Conservation (phyloP, 2,113 vertebrate species). For the Lichenostomus cassidix region DNA sequence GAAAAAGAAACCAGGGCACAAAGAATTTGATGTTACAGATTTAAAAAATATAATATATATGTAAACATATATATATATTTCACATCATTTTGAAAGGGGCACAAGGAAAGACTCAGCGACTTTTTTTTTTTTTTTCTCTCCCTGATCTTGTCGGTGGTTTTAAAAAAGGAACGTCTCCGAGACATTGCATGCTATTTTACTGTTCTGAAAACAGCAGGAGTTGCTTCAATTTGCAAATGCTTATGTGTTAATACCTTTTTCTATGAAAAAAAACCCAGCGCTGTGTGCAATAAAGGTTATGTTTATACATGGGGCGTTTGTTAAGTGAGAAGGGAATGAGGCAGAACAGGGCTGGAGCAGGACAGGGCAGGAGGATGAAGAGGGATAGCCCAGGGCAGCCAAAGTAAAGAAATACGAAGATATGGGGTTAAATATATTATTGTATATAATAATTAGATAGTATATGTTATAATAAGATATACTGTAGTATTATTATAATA, state of each 20-base stretch:
- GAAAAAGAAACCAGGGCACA: conserved; percentile 91
- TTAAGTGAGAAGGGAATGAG: not conserved
- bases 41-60: conserved; percentile 63
- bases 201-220: conserved; percentile 85
- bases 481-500: too few relatives aligned
- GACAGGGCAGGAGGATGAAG: not conserved
- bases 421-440: not conserved
- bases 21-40: conserved; percentile 84
- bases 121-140: not conserved
- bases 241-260: conserved; percentile 99
- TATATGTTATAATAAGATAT: too few relatives aligned
- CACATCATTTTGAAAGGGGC: conserved; percentile 71
- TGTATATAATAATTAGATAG: too few relatives aligned
- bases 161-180: conserved; percentile 72
- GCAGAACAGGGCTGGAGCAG: not conserved
- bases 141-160: conserved; percentile 73
- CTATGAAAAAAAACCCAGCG: conserved; percentile 94
- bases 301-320: conserved; percentile 84
- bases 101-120: conserved; percentile 67
- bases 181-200: conserved; percentile 95
- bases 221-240: conserved; percentile 98
- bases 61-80: conserved; percentile 66
- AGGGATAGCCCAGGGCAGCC: not conserved
- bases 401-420: not conserved
- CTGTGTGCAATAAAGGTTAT: conserved; percentile 99